Percentiles rank a stretch among this genome's conserved stretches.
Conservation (phyloP, 2,797 vertebrate genomes). For the Eidolon dupreanum region DNA sequence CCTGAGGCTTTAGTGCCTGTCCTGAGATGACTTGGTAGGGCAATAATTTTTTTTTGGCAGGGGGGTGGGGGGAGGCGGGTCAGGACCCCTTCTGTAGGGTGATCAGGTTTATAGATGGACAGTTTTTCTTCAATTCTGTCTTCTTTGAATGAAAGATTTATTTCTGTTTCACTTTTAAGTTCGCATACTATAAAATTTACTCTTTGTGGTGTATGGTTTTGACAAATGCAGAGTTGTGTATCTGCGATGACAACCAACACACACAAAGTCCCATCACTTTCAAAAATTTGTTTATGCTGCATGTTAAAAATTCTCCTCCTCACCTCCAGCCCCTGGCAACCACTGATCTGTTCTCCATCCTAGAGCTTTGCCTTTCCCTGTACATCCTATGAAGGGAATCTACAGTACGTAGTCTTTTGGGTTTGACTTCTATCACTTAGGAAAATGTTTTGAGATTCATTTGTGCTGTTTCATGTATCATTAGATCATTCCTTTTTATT, state of each 20-base stretch:
- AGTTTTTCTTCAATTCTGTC: background rate
- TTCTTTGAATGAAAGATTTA: background rate
- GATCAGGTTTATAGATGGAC: background rate
- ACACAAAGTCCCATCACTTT: background rate
- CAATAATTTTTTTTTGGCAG: rapidly evolving
- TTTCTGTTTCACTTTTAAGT: constrained; percentile 21
- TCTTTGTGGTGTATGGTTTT: background rate
- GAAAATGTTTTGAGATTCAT: background rate
- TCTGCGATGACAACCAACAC: background rate
- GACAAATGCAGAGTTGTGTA: background rate
- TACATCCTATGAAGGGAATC: background rate
- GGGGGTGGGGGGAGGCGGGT: background rate
- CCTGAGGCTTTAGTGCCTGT: background rate
- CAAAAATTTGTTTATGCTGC: background rate
- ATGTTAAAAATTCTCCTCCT: background rate
- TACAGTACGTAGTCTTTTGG: background rate
- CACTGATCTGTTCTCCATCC: background rate
- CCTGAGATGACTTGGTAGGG: background rate
- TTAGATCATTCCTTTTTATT: background rate
- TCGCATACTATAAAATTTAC: background rate
- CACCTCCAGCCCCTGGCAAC: background rate
- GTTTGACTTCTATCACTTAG: background rate
- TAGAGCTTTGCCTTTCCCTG: background rate
- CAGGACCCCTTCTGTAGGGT: background rate
- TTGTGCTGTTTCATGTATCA: background rate